phyloP scores from a whole-genome alignment of 2,797 vertebrate species.

The Cyprinella venusta region DNA sequence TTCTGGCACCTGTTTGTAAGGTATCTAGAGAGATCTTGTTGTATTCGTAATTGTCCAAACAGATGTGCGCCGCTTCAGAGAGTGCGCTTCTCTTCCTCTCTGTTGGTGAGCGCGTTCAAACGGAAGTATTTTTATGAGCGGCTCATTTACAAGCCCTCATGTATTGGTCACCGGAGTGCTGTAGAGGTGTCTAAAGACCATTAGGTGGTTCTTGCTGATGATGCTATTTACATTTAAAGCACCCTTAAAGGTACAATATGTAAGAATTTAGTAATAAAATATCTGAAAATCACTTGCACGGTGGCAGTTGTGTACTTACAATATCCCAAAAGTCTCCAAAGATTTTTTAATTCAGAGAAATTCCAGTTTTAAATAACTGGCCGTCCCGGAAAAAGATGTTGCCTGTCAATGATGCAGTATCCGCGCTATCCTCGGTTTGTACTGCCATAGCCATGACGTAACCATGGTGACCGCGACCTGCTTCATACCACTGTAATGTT shows the following conservation, averaged over 20 bases:
- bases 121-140: neutral
- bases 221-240: slow-evolving; percentile 1
- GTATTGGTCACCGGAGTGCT: neutral
- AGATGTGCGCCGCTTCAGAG: neutral
- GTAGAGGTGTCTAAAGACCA: neutral
- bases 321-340: no score
- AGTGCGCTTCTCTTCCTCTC: neutral
- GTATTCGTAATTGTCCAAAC: slow-evolving; percentile 4
- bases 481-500: no score
- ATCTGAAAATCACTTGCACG: no score
- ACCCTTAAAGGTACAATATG: neutral
- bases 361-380: no score
- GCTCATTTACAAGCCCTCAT: neutral
- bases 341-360: no score
- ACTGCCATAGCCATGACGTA: no score
- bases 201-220: neutral
- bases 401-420: no score
- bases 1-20: neutral
- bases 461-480: no score
- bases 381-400: no score
- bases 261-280: no score
- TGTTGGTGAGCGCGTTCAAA: neutral
- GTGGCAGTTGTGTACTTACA: no score
- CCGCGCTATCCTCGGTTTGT: no score
- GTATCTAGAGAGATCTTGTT: neutral